A percentile compares a stretch with the other conserved stretches of the same genome.
Evolutionary conservation across 2,888 invertebrate genomes (phyloP).

Genomic region (Siphonodentalium dalli): DNA sequence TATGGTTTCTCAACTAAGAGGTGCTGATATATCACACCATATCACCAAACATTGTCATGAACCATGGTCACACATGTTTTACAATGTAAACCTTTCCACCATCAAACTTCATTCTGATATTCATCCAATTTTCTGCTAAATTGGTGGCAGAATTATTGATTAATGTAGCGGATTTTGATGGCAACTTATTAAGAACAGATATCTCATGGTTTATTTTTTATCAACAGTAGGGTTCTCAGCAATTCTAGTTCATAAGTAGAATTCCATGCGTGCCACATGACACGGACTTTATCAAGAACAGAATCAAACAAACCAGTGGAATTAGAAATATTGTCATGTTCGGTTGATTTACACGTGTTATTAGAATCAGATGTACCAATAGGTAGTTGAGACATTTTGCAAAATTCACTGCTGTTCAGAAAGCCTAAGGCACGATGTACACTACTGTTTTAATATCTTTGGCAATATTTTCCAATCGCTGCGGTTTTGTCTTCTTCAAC

Average conservation of each 20-base stretch:
- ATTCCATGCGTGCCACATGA: too few relatives aligned
- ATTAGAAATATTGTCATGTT: too few relatives aligned
- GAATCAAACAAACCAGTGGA: too few relatives aligned
- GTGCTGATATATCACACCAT: conserved; percentile 17
- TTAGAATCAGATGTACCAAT: too few relatives aligned
- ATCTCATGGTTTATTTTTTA: conserved; percentile 10
- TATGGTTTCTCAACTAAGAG: neutral
- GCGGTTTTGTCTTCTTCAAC: too few relatives aligned
- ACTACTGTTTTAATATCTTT: conserved; percentile 25
- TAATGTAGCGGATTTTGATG: conserved; percentile 18
- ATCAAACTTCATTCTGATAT: conserved; percentile 18
- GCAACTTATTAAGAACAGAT: conserved; percentile 12
- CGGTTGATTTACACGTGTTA: too few relatives aligned
- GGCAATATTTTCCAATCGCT: conserved; percentile 2
- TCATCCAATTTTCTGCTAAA: conserved; percentile 28
- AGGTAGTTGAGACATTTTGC: conserved; percentile 18
- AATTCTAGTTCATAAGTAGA: conserved; percentile 1
- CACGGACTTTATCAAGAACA: too few relatives aligned
- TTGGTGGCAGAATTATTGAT: conserved; percentile 27
- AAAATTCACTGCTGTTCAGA: conserved; percentile 16
- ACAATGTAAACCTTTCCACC: conserved; percentile 20
- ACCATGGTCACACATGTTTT: conserved; percentile 19
- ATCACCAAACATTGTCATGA: conserved; percentile 23
- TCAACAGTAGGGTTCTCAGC: neutral
- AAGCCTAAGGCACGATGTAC: conserved; percentile 23